Evolutionary conservation across 1,140 invertebrate genomes (phyloP).

Genomic region (Pinna nobilis): DNA sequence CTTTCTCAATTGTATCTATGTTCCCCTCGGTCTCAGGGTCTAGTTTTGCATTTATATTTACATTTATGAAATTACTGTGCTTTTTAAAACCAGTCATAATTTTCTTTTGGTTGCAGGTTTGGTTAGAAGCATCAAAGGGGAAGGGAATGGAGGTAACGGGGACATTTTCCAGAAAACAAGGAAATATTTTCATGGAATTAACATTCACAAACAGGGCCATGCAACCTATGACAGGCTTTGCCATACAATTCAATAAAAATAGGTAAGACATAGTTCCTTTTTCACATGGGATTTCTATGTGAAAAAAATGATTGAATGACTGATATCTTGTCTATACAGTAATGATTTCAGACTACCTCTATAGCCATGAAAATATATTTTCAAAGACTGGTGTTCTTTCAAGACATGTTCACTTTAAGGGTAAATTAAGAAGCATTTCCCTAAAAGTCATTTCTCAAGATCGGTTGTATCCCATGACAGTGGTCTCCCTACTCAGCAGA

Average conservation of each 20-base stretch:
- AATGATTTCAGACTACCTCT: not conserved
- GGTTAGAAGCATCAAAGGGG: slow-evolving; percentile 95
- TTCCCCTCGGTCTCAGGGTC: too few species aligned
- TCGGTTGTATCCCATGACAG: too few species aligned
- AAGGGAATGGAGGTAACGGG: slow-evolving; percentile 99
- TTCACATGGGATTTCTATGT: too few species aligned
- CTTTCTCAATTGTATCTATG: too few species aligned
- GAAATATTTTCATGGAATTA: slow-evolving; percentile 96
- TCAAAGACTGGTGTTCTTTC: not conserved
- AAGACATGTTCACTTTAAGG: too few species aligned
- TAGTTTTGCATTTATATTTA: too few species aligned
- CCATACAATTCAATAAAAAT: slow-evolving; percentile 99
- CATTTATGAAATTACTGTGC: too few species aligned
- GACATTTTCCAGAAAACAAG: slow-evolving; percentile 92
- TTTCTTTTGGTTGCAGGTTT: slow-evolving; percentile 77
- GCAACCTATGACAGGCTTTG: slow-evolving; percentile 97
- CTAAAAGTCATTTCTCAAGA: too few species aligned
- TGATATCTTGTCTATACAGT: too few species aligned
- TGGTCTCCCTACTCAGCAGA: too few species aligned
- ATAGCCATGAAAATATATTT: not conserved
- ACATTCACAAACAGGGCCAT: slow-evolving; percentile 98
- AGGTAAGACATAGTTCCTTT: slow-evolving; percentile 72
- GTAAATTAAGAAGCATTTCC: too few species aligned
- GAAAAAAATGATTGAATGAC: too few species aligned
- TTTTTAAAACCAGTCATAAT: not conserved